Percentiles rank a stretch among this genome's conserved stretches.
Evolutionary conservation across 2,113 vertebrate genomes (phyloP).

Genomic region (Polyodon spathula): DNA sequence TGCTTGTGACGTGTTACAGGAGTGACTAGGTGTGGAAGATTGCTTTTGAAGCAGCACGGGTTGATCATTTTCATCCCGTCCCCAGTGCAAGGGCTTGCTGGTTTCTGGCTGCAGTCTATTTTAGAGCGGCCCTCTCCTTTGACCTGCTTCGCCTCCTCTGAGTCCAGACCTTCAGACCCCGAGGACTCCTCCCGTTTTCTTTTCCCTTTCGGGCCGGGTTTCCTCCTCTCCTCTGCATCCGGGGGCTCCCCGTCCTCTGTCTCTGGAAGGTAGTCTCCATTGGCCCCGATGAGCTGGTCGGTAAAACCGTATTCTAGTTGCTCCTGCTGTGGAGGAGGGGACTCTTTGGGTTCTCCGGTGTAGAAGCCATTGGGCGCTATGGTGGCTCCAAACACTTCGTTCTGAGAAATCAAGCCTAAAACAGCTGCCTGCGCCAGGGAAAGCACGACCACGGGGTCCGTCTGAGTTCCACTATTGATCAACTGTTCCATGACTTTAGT

Average conservation of each 20-base stretch:
- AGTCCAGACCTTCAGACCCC: too few relatives aligned
- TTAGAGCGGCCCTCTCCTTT: conserved; percentile 45
- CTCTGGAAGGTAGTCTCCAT: conserved; percentile 61
- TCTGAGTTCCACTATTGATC: conserved; percentile 84
- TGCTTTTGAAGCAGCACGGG: conserved; percentile 52
- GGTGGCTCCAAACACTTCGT: conserved; percentile 88
- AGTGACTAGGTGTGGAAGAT: too few relatives aligned
- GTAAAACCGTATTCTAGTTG: conserved; percentile 56
- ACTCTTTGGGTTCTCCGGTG: conserved; percentile 54
- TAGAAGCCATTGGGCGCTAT: conserved; percentile 79
- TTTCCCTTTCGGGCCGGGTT: conserved; percentile 38
- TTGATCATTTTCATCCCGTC: conserved; percentile 68
- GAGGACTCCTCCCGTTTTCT: conserved; percentile 52
- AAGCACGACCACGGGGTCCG: conserved; percentile 90
- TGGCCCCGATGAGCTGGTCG: conserved; percentile 62
- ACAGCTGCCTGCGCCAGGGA: conserved; percentile 89
- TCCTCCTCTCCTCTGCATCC: conserved; percentile 41
- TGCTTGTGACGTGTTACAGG: conserved; percentile 36
- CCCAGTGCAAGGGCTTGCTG: conserved; percentile 45
- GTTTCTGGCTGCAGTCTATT: conserved; percentile 47
- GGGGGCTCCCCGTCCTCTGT: conserved; percentile 37
- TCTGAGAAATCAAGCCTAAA: conserved; percentile 86
- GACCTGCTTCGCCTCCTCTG: conserved; percentile 34
- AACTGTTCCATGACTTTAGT: conserved; percentile 66
- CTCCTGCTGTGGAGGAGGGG: conserved; percentile 44